These are phyloP conservation scores for Drosophila murphyi DNA, from an alignment of 1,140 invertebrate species.

Conservation along the genomic window DNA sequence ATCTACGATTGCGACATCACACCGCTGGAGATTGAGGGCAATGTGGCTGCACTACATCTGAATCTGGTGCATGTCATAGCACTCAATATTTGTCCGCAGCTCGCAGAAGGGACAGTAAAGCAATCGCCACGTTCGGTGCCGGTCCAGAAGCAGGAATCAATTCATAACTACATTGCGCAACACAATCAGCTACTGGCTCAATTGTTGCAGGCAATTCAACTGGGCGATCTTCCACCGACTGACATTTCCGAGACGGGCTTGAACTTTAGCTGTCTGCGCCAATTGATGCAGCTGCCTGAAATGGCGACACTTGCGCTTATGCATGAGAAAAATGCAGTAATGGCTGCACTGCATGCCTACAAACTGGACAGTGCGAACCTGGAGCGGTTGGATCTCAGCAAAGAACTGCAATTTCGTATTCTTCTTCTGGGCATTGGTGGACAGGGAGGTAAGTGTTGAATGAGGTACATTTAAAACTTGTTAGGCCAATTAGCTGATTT, in stretches of 20 bases:
- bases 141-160: slow-evolving; percentile 58
- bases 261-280: slow-evolving; percentile 76
- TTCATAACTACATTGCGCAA: slow-evolving; percentile 86
- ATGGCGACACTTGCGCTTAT: slow-evolving; percentile 81
- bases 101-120: slow-evolving; percentile 56
- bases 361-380: slow-evolving; percentile 51
- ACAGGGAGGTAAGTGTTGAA: slow-evolving; percentile 31
- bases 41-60: slow-evolving; percentile 86
- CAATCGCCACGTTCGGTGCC: slow-evolving; percentile 25
- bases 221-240: slow-evolving; percentile 35
- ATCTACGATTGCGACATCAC: slow-evolving; percentile 86
- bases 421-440: slow-evolving; percentile 60
- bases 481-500: too few species aligned
- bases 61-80: slow-evolving; percentile 87
- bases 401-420: slow-evolving; percentile 56
- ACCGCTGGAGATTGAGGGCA: slow-evolving; percentile 86
- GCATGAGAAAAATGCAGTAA: slow-evolving; percentile 85
- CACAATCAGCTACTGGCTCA: slow-evolving; percentile 87
- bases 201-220: slow-evolving; percentile 85
- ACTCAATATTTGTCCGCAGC: slow-evolving; percentile 86
- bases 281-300: slow-evolving; percentile 80
- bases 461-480: too few species aligned
- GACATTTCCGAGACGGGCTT: slow-evolving; percentile 50
- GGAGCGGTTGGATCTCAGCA: slow-evolving; percentile 15
- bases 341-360: slow-evolving; percentile 85